A percentile compares a stretch with the other conserved stretches of the same genome.
Conservation (phyloP, 2,797 vertebrate species). For the Alca torda region DNA sequence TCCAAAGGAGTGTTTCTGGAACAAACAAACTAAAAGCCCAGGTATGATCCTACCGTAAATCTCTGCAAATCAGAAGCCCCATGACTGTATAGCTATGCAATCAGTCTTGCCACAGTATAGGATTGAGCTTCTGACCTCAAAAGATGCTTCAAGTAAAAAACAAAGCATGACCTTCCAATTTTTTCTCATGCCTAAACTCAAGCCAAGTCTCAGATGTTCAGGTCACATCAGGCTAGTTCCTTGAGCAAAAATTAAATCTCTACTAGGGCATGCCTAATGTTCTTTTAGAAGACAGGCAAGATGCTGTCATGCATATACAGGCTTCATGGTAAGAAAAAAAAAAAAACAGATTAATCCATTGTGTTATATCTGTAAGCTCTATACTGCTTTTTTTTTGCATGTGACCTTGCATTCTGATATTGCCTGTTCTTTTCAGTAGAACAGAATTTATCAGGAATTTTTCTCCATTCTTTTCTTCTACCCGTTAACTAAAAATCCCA, state of each 20-base stretch:
- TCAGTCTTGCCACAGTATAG: background rate
- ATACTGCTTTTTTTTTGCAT: background rate
- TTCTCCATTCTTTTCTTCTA: background rate
- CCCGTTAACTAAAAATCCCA: background rate
- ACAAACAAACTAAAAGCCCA: background rate
- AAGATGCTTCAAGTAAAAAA: background rate
- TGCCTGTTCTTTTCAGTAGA: background rate
- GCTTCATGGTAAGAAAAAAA: no score
- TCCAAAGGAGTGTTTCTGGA: background rate
- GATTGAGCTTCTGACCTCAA: background rate
- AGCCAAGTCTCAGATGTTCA: background rate
- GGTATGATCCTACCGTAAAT: background rate
- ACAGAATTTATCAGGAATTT: background rate
- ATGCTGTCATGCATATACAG: background rate
- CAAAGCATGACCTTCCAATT: background rate
- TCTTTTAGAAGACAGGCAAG: background rate
- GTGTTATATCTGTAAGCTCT: background rate
- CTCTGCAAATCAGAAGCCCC: background rate
- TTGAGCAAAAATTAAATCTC: background rate
- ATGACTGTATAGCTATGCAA: no score
- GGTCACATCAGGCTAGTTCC: background rate
- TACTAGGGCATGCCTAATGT: background rate
- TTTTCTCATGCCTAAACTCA: background rate
- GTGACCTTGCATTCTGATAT: background rate
- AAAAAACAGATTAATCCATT: background rate